These are phyloP conservation scores for Noturus placidus DNA, from an alignment of 2,113 vertebrate genomes.

Conservation along the genomic window DNA sequence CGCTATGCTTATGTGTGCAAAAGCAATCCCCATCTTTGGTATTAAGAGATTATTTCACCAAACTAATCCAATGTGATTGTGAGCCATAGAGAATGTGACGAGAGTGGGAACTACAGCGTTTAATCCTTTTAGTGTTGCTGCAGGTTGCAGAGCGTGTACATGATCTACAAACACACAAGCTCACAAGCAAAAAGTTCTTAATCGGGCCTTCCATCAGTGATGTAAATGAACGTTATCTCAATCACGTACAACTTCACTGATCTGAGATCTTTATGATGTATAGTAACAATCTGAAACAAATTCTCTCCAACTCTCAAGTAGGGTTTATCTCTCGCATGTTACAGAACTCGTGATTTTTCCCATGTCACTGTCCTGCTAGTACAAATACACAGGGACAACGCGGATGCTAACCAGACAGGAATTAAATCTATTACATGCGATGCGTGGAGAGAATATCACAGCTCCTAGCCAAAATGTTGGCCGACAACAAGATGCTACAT, in stretches of 20 bases:
- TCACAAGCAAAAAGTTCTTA: neutral
- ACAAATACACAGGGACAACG: neutral
- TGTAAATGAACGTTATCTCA: neutral
- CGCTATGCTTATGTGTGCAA: constrained; percentile 24
- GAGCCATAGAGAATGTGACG: constrained; percentile 30
- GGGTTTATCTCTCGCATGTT: neutral
- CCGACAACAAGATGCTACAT: neutral
- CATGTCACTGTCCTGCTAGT: neutral
- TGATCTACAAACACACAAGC: neutral
- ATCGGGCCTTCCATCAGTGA: neutral
- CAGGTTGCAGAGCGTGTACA: neutral
- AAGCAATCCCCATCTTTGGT: constrained; percentile 40
- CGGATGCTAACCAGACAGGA: neutral
- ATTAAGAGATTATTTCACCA: constrained; percentile 42
- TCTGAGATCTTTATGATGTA: neutral
- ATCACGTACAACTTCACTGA: neutral
- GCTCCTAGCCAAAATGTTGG: neutral
- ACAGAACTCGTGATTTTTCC: neutral
- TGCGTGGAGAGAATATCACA: neutral
- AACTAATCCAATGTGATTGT: constrained; percentile 48
- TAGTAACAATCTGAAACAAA: neutral
- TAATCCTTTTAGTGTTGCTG: constrained; percentile 1
- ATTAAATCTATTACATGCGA: neutral
- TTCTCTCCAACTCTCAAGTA: neutral
- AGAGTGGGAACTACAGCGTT: neutral